Evolutionary conservation across 2,797 vertebrate species (phyloP), one percentile per base, ranked within the genome.

Genomic region (Babyrousa celebensis): DNA sequence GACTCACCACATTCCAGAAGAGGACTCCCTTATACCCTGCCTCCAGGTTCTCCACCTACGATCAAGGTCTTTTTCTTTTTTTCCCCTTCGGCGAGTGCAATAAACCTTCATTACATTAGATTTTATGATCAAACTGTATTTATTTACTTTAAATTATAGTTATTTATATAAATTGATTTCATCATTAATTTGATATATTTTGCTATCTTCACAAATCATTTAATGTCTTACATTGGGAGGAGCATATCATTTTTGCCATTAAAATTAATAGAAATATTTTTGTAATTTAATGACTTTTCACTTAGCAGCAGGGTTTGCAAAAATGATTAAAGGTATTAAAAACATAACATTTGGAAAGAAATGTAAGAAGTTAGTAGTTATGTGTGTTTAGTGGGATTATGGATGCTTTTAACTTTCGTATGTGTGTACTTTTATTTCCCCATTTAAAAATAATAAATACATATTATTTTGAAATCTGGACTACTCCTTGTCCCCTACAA

Each of bases 211-310:
- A 86, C 75, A 96, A 71, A 16, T 80, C 16, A n/a, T 74, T 86
- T 36, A 75, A 43, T 54, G 74, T 63, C 29, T 94, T 77, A n/a
- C 25, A 48, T 62, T 91, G 3, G 29, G 6, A 43, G 63, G 40
- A 77, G 54, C 12, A 23, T 68, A 75, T 16, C n/a, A 80, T 67
- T 97, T 96, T 96, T 21, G 20, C 40, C 20, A 83, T 68, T 94
- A 91, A 94, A 94, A 85, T 92, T 68, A 90, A 92, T 96, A 43
- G 21, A 52, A 92, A 71, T 75, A 56, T 17, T 91, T 91, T 88
- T 91, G n/a, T 71, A 95, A 96, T 63, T 92, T 63, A 95, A 77
- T 91, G 18, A 85, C 77, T 96, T 87, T 88, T 85, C 32, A 78
- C 23, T 71, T 84, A 90, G 75, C 21, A 60, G 36, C 16, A 94